Percentiles rank a stretch among this genome's conserved stretches.
Conservation (phyloP, 1,140 invertebrate genomes). For the Globodera rostochiensis region DNA sequence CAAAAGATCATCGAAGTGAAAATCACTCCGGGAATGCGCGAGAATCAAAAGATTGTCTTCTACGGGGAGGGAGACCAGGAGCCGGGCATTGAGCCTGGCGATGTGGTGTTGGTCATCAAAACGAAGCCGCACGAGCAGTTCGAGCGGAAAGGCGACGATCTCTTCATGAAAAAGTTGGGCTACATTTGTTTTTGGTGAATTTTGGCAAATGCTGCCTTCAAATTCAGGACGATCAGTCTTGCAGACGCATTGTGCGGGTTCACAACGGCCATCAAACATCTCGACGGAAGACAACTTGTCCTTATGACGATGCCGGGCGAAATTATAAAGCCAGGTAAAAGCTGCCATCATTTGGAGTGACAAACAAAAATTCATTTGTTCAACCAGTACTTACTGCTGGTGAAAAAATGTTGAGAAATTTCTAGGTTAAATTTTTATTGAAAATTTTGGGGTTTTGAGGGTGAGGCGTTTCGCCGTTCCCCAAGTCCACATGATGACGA, state of each 20-base stretch:
- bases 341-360: background rate
- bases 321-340: conserved; percentile 73
- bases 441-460: too few relatives aligned
- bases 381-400: too few relatives aligned
- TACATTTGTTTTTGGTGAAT: background rate
- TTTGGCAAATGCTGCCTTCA: background rate
- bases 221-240: conserved; percentile 67
- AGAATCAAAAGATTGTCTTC: conserved; percentile 66
- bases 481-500: too few relatives aligned
- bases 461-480: too few relatives aligned
- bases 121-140: conserved; percentile 69
- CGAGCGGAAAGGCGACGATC: conserved; percentile 67
- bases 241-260: conserved; percentile 72
- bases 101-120: conserved; percentile 70
- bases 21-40: conserved; percentile 71
- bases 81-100: conserved; percentile 68
- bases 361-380: background rate
- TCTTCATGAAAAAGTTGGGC: conserved; percentile 66
- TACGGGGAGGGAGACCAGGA: conserved; percentile 72
- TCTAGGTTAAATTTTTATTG: too few relatives aligned
- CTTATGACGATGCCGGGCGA: conserved; percentile 76
- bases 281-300: conserved; percentile 80
- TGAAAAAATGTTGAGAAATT: too few relatives aligned
- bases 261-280: conserved; percentile 73
- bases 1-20: conserved; percentile 72